phyloP scores from a whole-genome alignment of 2,888 invertebrate species.

The Tenthredo distinguenda region DNA sequence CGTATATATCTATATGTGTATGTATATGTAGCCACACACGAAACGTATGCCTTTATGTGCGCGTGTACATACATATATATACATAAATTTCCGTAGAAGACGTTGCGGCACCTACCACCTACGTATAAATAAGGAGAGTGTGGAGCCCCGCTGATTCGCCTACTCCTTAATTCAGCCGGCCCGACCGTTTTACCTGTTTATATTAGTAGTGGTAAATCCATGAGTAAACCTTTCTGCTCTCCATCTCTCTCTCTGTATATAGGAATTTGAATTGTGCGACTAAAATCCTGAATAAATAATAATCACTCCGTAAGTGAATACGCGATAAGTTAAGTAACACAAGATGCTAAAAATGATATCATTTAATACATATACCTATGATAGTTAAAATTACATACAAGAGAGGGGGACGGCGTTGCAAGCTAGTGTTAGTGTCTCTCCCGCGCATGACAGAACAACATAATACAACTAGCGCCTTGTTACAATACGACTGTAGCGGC shows the following conservation, averaged over 20 bases:
- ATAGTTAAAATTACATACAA: neutral
- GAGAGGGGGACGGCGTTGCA: neutral
- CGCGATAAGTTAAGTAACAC: neutral
- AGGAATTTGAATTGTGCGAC: neutral
- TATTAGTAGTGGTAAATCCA: constrained; percentile 2
- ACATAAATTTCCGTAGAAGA: constrained; percentile 31
- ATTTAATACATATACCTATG: neutral
- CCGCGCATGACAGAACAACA: neutral
- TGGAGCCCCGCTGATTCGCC: constrained; percentile 48
- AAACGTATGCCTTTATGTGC: neutral
- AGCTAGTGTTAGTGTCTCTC: neutral
- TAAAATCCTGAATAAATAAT: neutral
- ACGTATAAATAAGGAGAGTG: constrained; percentile 27
- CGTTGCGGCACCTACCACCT: constrained; percentile 47
- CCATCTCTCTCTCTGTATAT: neutral
- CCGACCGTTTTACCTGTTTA: neutral
- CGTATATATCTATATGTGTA: neutral
- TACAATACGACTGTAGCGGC: neutral
- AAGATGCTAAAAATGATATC: constrained; percentile 2
- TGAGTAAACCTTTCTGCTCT: neutral
- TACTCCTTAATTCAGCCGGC: constrained; percentile 45
- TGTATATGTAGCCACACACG: neutral
- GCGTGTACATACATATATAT: neutral
- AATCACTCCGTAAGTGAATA: neutral
- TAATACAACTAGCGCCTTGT: constrained; percentile 5